Conservation (phyloP, 2,797 vertebrate species). For the Thripadectes ignobilis region DNA sequence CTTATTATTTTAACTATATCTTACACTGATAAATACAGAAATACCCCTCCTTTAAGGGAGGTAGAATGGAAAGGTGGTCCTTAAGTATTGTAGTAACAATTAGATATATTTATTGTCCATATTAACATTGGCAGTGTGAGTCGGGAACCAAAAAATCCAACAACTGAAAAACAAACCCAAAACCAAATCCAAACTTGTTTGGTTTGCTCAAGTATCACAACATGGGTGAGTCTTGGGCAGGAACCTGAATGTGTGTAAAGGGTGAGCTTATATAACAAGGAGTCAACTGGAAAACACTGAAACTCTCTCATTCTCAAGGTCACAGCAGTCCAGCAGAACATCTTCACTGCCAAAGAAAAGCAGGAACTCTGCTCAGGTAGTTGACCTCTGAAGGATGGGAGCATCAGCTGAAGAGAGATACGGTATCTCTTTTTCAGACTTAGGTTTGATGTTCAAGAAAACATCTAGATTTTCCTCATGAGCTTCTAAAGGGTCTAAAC, state of each 20-base stretch:
- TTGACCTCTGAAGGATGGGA: neutral
- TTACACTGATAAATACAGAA: neutral
- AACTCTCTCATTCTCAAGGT: neutral
- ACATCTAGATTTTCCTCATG: neutral
- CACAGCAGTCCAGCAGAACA: neutral
- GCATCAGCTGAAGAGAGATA: fast-evolving
- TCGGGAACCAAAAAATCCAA: neutral
- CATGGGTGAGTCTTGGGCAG: too few relatives aligned
- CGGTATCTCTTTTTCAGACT: neutral
- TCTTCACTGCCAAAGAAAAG: neutral
- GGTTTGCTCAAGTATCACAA: neutral
- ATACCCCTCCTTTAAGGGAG: neutral
- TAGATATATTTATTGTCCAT: neutral
- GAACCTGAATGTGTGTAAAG: neutral
- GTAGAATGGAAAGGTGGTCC: neutral
- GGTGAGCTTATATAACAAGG: neutral
- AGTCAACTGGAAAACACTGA: neutral
- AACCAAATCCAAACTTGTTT: neutral
- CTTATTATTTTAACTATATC: neutral
- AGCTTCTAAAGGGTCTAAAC: neutral
- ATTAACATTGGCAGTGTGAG: neutral
- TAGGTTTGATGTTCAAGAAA: neutral
- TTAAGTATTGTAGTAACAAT: neutral
- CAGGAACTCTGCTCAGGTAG: neutral
- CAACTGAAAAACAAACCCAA: neutral